Evolutionary conservation across 2,797 vertebrate species (phyloP).

Genomic region (Podargus strigoides): DNA sequence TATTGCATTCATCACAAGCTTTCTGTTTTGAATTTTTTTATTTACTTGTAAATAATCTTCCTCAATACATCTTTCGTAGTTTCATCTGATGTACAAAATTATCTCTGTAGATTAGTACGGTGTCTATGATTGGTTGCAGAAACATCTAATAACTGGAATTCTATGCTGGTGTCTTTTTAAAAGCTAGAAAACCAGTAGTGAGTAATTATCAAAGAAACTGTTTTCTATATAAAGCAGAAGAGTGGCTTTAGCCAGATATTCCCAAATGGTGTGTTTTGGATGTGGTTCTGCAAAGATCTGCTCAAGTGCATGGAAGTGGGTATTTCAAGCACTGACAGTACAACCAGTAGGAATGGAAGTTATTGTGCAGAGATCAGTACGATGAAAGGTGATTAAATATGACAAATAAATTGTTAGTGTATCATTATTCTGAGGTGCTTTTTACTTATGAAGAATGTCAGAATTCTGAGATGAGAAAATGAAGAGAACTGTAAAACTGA

Average conservation of each 20-base stretch:
- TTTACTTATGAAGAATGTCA: neutral
- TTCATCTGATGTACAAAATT: neutral
- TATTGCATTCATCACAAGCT: neutral
- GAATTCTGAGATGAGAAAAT: neutral
- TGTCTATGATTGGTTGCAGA: neutral
- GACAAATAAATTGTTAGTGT: neutral
- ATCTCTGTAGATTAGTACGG: neutral
- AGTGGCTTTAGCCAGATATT: neutral
- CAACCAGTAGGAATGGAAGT: neutral
- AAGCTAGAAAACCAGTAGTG: neutral
- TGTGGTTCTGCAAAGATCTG: neutral
- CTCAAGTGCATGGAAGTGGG: neutral
- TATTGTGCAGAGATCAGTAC: neutral
- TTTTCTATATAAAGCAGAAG: neutral
- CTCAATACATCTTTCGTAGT: neutral
- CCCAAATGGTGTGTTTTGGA: neutral
- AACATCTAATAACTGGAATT: neutral
- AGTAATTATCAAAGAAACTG: neutral
- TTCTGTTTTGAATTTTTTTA: neutral
- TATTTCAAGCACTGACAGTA: neutral
- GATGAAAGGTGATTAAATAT: neutral
- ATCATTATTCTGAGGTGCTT: neutral
- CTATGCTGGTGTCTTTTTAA: neutral
- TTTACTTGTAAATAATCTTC: neutral
- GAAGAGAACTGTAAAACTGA: neutral